Conservation (phyloP, 2,888 invertebrate species). For the Dorcus hopei region DNA sequence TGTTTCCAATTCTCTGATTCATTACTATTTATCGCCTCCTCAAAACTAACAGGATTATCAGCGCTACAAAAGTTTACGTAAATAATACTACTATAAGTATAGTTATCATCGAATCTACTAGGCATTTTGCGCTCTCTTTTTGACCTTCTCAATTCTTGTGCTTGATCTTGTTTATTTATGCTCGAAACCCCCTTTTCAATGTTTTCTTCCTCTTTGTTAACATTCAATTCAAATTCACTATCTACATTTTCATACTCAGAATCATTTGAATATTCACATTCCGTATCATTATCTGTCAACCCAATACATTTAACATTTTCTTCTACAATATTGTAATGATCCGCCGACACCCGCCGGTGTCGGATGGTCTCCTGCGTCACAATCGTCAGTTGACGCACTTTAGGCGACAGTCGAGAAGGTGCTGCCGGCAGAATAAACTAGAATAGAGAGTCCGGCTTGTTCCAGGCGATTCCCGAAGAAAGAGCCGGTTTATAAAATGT, state of each 20-base stretch:
- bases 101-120: constrained; percentile 10
- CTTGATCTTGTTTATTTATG: too few species aligned
- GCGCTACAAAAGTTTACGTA: constrained; percentile 13
- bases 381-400: too few species aligned
- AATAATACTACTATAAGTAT: neutral
- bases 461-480: too few species aligned
- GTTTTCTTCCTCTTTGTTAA: neutral
- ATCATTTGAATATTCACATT: neutral
- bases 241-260: constrained; percentile 2
- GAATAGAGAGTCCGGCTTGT: too few species aligned
- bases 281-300: neutral
- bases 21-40: constrained; percentile 16
- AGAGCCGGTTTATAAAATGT: too few species aligned
- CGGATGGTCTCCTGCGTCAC: too few species aligned
- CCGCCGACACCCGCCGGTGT: too few species aligned
- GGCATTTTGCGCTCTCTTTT: constrained; percentile 7
- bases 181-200: neutral
- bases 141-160: too few species aligned
- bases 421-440: too few species aligned
- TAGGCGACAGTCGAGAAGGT: too few species aligned
- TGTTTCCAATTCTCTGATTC: constrained; percentile 16
- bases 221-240: neutral
- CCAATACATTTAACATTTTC: constrained; percentile 13
- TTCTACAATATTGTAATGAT: constrained; percentile 12
- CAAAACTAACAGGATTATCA: constrained; percentile 10